A percentile compares a stretch with the other conserved stretches of the same genome.
Evolutionary conservation across 2,888 invertebrate species (phyloP).

Genomic region (Cerastis rubricosa): DNA sequence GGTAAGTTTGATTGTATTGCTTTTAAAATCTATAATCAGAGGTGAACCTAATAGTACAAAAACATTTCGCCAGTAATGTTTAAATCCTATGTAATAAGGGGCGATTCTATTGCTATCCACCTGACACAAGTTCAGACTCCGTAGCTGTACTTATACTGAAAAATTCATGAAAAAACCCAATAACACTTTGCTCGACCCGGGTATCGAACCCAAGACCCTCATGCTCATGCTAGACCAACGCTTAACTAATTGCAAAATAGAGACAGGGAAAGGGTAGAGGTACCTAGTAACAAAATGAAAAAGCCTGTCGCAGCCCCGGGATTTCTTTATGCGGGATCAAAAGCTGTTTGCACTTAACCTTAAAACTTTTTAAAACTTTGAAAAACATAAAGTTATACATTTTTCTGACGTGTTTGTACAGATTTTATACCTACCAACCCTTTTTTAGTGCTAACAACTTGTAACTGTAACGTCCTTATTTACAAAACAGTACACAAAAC

Average conservation of each 20-base stretch:
- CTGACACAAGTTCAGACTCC: background rate
- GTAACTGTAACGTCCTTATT: background rate
- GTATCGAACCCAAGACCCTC: background rate
- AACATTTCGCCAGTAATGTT: background rate
- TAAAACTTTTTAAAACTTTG: background rate
- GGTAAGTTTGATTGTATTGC: background rate
- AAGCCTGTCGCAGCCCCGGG: no score
- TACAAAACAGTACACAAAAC: conserved; percentile 3
- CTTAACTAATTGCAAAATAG: background rate
- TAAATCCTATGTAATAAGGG: background rate
- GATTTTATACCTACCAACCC: background rate
- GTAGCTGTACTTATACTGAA: no score
- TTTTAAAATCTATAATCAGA: background rate
- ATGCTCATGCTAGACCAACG: background rate
- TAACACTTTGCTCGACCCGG: background rate
- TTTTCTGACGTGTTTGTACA: background rate
- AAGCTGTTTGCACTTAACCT: background rate
- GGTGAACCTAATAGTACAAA: background rate
- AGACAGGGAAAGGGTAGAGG: background rate
- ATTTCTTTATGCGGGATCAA: background rate
- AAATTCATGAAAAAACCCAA: background rate
- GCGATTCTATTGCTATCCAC: background rate
- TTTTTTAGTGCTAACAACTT: background rate
- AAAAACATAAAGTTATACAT: background rate
- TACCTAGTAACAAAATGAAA: background rate